Base-by-base conservation (phyloP, 2,797 vertebrate species). In the Enteromius argenteus region DNA sequence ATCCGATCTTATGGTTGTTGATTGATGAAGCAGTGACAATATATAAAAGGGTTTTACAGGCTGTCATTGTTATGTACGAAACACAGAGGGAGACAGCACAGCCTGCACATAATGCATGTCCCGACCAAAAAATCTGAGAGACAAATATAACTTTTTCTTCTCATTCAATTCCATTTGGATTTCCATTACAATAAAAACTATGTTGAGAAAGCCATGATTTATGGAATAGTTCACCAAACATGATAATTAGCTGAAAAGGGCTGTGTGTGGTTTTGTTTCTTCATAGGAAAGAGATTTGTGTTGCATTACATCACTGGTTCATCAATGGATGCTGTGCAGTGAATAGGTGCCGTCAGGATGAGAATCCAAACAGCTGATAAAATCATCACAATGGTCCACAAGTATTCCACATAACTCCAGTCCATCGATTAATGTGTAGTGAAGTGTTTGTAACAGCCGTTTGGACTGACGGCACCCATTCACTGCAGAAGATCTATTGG, bases 21-120 rank as follows among this genome's bases (percentile, higher is more conserved):
- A 62, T n/a, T 64, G 80, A 73, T 81, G 56, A 73, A 32, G 69
- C 80, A 49, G n/a, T 80, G 79, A 58, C 66, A 69, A 56, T 56
- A 67, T 67, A 53, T 35, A 27, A 68, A 68, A 51, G 27, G 4
- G 42, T 42, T 69, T 21, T 42, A 58, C 35, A 69, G n/a, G n/a
- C 49, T 81, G 67, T 81, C 79, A 64, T 14, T 23, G 58, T 49
- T 23, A 13, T 35, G 39, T 35, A n/a, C 35, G 39, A 30, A 64
- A 32, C 69, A 64, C 42, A 49, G 56, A 81, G 68, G 15, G 53
- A 81, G 68, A 44, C 39, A 27, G 23, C 53, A 72, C 67, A 80
- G 23, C n/a, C 49, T 69, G 35, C n/a, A 42, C 49, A 56, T 80
- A 60, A 35, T 11, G 10, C 42, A 39, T 1, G 17, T 19, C 17